A percentile compares a stretch with the other conserved stretches of the same genome.
These are phyloP conservation scores for Eidolon helvum DNA, from an alignment of 2,113 vertebrate species.

Conservation along the genomic window DNA sequence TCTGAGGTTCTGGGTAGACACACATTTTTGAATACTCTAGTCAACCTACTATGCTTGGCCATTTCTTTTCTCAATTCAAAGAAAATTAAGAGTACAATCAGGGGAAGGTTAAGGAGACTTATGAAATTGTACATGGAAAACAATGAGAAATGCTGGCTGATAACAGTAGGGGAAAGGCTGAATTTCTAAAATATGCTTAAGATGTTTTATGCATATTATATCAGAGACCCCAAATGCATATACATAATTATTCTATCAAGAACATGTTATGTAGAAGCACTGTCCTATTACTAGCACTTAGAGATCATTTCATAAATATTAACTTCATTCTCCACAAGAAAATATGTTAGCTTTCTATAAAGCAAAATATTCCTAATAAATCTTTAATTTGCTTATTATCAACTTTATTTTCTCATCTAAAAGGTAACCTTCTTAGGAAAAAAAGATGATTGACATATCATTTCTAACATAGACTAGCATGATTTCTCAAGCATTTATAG, in stretches of 20 bases:
- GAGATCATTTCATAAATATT: neutral
- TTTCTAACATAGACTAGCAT: neutral
- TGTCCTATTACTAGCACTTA: neutral
- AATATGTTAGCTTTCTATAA: neutral
- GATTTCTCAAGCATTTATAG: neutral
- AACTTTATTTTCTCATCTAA: neutral
- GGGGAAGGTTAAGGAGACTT: neutral
- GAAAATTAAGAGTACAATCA: neutral
- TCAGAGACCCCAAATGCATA: neutral
- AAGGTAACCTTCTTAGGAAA: neutral
- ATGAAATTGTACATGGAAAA: neutral
- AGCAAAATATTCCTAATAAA: neutral
- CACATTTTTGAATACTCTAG: neutral
- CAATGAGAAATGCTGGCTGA: neutral
- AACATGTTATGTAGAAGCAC: neutral
- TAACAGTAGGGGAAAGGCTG: neutral
- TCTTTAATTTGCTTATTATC: neutral
- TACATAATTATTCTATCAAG: neutral
- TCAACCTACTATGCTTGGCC: neutral
- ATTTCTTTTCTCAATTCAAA: neutral
- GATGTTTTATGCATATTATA: neutral
- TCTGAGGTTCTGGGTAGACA: neutral
- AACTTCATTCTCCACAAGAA: neutral
- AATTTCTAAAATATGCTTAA: neutral
- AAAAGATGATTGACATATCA: neutral